Base-by-base conservation (phyloP, 2,797 vertebrate genomes). In the Pangasius macronema region DNA sequence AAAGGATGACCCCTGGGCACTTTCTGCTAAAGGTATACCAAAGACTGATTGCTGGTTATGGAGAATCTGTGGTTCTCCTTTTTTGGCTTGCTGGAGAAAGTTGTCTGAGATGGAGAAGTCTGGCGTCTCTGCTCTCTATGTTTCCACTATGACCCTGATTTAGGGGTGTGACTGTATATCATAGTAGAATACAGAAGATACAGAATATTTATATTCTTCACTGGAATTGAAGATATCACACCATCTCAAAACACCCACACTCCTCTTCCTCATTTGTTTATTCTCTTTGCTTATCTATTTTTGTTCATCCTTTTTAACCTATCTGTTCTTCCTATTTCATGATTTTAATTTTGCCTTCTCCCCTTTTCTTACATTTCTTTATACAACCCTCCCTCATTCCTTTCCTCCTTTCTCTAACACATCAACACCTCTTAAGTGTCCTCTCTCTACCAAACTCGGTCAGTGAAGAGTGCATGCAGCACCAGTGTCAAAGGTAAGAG, bases 371-470 rank as follows among this genome's bases (percentile, higher is more conserved):
- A 57, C 27, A 55, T 77, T 85, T 46, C 59, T 67, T 67, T 65
- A 65, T 53, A 30, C 59, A 16, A 33, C 53, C 84, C 84, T 57
- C 33, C 67, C 13, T 65, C 42, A 24, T 75, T 85, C 20, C 27
- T 76, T 85, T 65, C 20, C 42, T 63, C 18, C 33, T 49, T 51
- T 65, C 42, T 77, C 46, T 81, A 67, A 86, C 84, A 76, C 93
- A 88, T 94, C 91, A 30, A 85, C 85, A 70, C 93, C 88, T 94
- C 90, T 24, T 93, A 95, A 96, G 95, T 94, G 89, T 90, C 89
- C 89, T 91, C 94, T 91, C 93, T 94, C 93, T 95, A 93, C 94
- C 90, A 93, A 85, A 90, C 94, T 91, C 94, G 94, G 94, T 95
- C 94, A 91, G 89, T 94, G 95, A 95, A 93, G 95, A 94, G 93